Percentiles rank a stretch among this genome's conserved stretches.
These are phyloP conservation scores for Prolemur simus DNA, from an alignment of 2,113 vertebrate species.

Conservation along the genomic window DNA sequence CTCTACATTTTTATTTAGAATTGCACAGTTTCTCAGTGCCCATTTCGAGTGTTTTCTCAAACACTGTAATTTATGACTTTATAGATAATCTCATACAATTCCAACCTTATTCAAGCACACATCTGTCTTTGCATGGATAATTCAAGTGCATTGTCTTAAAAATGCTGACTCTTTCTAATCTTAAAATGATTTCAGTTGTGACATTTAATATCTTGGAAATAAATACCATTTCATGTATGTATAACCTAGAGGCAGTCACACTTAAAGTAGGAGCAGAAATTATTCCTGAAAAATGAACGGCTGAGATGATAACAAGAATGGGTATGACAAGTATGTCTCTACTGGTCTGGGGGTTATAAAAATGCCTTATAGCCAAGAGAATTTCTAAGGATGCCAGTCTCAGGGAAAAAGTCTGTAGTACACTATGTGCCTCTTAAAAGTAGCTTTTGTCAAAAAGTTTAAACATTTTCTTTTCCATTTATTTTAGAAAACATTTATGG, in stretches of 20 bases:
- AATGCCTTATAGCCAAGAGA: conserved; percentile 50
- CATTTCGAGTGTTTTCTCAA: conserved; percentile 79
- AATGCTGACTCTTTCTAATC: conserved; percentile 22
- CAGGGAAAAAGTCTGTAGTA: conserved; percentile 39
- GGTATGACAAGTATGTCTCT: conserved; percentile 54
- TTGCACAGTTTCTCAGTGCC: conserved; percentile 74
- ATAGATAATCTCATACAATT: conserved; percentile 57
- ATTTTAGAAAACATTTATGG: conserved; percentile 50
- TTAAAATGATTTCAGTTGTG: background rate
- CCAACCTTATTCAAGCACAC: background rate
- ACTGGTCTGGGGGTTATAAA: background rate
- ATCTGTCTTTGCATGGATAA: background rate
- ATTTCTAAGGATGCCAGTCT: conserved; percentile 46
- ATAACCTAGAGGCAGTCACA: background rate
- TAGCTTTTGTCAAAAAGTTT: conserved; percentile 51
- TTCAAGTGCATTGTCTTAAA: conserved; percentile 26
- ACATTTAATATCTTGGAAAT: conserved; percentile 13
- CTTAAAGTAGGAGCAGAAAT: conserved; percentile 75
- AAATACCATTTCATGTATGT: background rate
- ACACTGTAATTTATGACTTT: conserved; percentile 80
- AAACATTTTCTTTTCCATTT: conserved; percentile 54
- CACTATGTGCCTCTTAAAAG: background rate
- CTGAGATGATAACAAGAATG: conserved; percentile 73
- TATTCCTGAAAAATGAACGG: conserved; percentile 72
- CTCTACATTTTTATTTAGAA: conserved; percentile 82